Evolutionary conservation across 2,113 vertebrate species (phyloP).

Genomic region (Charina bottae): DNA sequence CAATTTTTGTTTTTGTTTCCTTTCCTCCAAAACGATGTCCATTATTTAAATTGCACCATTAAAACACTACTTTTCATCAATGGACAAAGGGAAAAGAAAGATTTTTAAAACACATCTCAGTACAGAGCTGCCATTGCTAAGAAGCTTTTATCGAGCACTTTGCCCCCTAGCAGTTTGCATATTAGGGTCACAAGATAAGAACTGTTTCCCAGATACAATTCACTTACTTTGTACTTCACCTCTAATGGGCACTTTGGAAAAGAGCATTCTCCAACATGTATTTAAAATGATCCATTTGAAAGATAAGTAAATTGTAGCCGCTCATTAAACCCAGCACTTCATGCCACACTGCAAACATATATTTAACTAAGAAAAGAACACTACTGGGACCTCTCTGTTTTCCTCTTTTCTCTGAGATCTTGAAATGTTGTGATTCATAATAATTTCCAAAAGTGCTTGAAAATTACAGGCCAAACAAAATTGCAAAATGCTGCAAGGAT

Average conservation of each 20-base stretch:
- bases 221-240: slow-evolving; percentile 62
- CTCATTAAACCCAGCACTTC: slow-evolving; percentile 64
- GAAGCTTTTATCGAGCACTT: slow-evolving; percentile 25
- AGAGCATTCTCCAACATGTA: slow-evolving; percentile 70
- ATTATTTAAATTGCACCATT: slow-evolving; percentile 34
- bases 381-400: slow-evolving; percentile 54
- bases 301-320: slow-evolving; percentile 74
- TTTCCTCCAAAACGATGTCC: slow-evolving; percentile 10
- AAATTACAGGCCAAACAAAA: slow-evolving; percentile 63
- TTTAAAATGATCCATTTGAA: slow-evolving; percentile 74
- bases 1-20: slow-evolving; percentile 5
- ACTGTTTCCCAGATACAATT: slow-evolving; percentile 47
- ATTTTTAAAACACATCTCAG: slow-evolving; percentile 25
- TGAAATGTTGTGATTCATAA: slow-evolving; percentile 71
- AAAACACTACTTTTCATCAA: slow-evolving; percentile 19
- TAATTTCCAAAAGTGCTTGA: slow-evolving; percentile 49
- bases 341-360: slow-evolving; percentile 64
- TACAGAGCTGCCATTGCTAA: slow-evolving; percentile 39
- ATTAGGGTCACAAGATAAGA: slow-evolving; percentile 60
- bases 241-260: slow-evolving; percentile 70
- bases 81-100: slow-evolving; percentile 39
- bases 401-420: slow-evolving; percentile 50
- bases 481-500: slow-evolving; percentile 50
- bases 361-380: slow-evolving; percentile 72
- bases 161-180: slow-evolving; percentile 41